Evolutionary conservation across 2,888 invertebrate genomes (phyloP), one percentile per base, ranked within the genome.

Genomic region (Agonopterix alstromeriana): DNA sequence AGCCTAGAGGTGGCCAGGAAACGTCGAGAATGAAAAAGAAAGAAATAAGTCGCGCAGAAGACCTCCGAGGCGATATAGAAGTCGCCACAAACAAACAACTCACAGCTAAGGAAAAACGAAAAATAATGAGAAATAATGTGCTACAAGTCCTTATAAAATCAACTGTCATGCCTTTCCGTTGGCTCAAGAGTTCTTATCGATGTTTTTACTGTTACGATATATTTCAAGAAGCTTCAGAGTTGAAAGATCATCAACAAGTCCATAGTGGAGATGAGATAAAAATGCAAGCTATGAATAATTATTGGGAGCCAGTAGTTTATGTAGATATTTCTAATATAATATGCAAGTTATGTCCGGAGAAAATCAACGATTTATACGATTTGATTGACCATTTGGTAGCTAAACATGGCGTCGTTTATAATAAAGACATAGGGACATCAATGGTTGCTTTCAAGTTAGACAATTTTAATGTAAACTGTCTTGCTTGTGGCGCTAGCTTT

Each of bases 191-290:
- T 49, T 85, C 82, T 0, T 88, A 87, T 50, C 64, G 87, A 43
- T 88, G 87, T 50, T 88, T 88, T 48, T 88, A 88, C 55, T 88
- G 87, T 57, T 88, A 88, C 58, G 83, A 87, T 9, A 87, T 88
- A 14, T 87, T 84, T 46, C 81, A 85, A 67, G 86, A 88, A 42
- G 71, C 76, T 0, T 66, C 76, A 0, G 82, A 83, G 0, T 54
- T 88, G 10, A 83, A 85, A 48, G 66, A 50, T 3, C 87, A 88
- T 46, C 87, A 88, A 44, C 49, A 57, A 1, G 46, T 48, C 0
- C 87, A 88, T 41, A 47, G 59, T 0, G 77, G 74, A 0, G 74
- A 82, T 12, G 68, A 71, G 1, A 56, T 78, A 1, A 85, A 82
- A 51, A 67, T 70, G 4, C 76, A 81, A 53, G 73, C 83, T 0